These are phyloP conservation scores for Cryptomyrus ogoouensis DNA, from an alignment of 2,113 vertebrate genomes.

Conservation along the genomic window DNA sequence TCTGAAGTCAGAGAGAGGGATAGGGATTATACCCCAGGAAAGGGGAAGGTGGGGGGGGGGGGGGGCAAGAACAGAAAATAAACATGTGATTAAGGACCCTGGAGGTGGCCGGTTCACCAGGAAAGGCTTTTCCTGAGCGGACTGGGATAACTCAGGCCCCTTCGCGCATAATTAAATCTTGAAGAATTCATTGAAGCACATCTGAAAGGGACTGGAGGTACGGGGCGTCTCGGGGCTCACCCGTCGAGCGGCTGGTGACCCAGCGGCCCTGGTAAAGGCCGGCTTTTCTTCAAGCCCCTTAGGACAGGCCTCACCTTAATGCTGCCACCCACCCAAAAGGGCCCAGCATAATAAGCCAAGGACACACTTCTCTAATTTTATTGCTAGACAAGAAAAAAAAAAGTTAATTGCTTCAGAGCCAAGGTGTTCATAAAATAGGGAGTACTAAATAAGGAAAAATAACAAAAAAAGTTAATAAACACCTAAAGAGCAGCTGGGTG, in stretches of 20 bases:
- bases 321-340: conserved; percentile 52
- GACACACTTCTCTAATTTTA: conserved; percentile 62
- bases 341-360: conserved; percentile 57
- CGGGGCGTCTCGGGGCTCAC: conserved; percentile 25
- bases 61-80: conserved; percentile 37
- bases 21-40: conserved; percentile 12
- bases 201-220: conserved; percentile 57
- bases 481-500: conserved; percentile 16
- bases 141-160: conserved; percentile 63
- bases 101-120: conserved; percentile 60
- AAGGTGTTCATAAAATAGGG: conserved; percentile 45
- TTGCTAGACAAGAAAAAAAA: conserved; percentile 48
- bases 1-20: conserved; percentile 30
- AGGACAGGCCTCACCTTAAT: conserved; percentile 66
- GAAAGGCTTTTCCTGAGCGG: conserved; percentile 51
- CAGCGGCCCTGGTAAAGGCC: conserved; percentile 53
- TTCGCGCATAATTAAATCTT: conserved; percentile 70
- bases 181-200: conserved; percentile 71
- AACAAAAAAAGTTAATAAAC: conserved; percentile 17
- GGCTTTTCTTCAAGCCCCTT: conserved; percentile 57
- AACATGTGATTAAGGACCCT: conserved; percentile 66
- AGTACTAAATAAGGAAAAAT: conserved; percentile 29
- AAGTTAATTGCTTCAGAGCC: conserved; percentile 58
- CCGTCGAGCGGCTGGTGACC: conserved; percentile 56
- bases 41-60: conserved; percentile 35